Conservation (phyloP, 2,797 vertebrate species). For the Gambelia wislizenii region DNA sequence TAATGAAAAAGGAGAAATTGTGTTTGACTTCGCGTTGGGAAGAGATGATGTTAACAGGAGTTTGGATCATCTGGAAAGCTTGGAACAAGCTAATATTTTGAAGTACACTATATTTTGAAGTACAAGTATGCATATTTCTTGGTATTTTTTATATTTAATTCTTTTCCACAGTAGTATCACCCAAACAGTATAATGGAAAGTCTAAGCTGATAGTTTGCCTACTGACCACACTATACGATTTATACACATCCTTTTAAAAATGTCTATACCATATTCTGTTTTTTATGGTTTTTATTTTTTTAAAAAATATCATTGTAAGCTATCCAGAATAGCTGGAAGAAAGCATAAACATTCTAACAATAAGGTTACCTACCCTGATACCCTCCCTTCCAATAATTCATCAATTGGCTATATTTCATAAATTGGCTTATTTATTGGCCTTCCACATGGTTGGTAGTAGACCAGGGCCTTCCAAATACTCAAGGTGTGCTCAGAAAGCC, state of each 20-base stretch:
- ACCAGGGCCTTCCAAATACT: too few relatives aligned
- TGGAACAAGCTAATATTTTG: too few relatives aligned
- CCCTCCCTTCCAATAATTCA: too few relatives aligned
- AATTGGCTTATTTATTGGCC: too few relatives aligned
- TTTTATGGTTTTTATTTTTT: background rate
- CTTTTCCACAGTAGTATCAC: background rate
- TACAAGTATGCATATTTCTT: background rate
- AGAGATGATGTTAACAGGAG: background rate
- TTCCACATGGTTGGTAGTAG: too few relatives aligned
- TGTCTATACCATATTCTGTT: background rate
- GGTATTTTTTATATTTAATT: background rate
- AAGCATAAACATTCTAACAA: background rate
- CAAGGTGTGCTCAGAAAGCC: too few relatives aligned
- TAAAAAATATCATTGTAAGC: background rate
- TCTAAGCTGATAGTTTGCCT: background rate
- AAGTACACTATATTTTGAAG: too few relatives aligned
- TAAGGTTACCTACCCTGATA: too few relatives aligned
- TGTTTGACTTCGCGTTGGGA: background rate
- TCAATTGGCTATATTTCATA: too few relatives aligned
- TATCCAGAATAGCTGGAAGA: background rate
- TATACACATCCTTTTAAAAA: too few relatives aligned
- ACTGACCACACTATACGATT: background rate
- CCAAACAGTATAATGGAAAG: background rate
- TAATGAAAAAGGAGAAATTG: background rate
- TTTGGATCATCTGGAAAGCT: background rate